Evolutionary conservation across 2,797 vertebrate genomes (phyloP).

Genomic region (Mormyrus hasselquistii): DNA sequence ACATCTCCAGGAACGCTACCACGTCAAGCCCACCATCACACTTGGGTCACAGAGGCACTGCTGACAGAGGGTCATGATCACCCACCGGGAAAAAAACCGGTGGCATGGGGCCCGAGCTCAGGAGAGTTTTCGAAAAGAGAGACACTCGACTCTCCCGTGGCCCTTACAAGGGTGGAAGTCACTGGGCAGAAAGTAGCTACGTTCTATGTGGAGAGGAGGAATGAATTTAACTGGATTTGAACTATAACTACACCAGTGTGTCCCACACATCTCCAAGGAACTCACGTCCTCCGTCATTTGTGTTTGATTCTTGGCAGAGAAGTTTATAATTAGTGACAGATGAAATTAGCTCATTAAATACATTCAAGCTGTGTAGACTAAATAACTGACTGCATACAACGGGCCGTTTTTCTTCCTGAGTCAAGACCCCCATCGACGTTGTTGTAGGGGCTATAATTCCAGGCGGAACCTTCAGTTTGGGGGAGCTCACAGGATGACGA

Average conservation of each 20-base stretch:
- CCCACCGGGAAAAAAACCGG: neutral
- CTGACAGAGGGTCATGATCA: neutral
- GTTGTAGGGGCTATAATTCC: neutral
- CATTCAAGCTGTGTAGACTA: conserved; percentile 10
- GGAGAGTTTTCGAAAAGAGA: neutral
- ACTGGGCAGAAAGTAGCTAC: neutral
- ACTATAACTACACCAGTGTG: neutral
- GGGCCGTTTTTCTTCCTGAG: neutral
- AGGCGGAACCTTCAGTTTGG: neutral
- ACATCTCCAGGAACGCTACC: neutral
- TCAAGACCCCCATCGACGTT: neutral
- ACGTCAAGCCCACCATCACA: neutral
- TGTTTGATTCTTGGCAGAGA: neutral
- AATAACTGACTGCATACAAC: neutral
- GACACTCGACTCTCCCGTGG: neutral
- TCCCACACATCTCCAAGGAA: neutral
- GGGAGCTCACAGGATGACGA: neutral
- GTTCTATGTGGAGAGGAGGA: neutral
- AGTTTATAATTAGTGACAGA: conserved; percentile 10
- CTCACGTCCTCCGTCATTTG: neutral
- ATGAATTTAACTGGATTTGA: neutral
- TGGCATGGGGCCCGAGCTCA: neutral
- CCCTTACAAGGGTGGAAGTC: neutral
- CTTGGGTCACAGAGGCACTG: neutral
- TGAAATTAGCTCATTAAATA: conserved; percentile 6